Evolutionary conservation across 2,113 vertebrate genomes (phyloP), one percentile per base, ranked within the genome.

Genomic region (Mustela lutreola): DNA sequence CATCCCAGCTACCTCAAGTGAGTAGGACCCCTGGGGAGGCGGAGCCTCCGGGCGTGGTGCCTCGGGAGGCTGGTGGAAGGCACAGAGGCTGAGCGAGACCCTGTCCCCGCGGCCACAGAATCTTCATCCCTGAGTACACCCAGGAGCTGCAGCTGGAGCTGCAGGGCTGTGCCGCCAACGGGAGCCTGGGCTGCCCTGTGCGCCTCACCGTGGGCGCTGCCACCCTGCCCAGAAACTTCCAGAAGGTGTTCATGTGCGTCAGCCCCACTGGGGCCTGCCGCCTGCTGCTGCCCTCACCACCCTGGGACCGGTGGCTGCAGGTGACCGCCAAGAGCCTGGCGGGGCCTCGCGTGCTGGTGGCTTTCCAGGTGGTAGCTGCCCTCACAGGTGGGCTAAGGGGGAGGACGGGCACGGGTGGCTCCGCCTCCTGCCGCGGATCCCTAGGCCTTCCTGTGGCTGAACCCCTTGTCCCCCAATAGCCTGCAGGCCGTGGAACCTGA

Each of bases 241-340:
- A 99, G 93, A 99, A 95, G 94, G 98, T 97, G 2, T 39, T 99
- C 70, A 99, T 99, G 97, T 99, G 99, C 97, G 96, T 95, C 0
- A 98, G 98, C 63, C 98, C 24, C 33, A 2, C 76, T 0, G 28
- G 36, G 0, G 84, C 97, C 90, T 99, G 99, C 98, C 98, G 96
- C 42, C 97, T 99, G 0, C 79, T 97, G 24, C 98, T 99, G 31
- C 90, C 96, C 2, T 98, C 98, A 0, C 99, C 99, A 0, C 99
- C 99, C 0, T 99, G 99, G 99, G 99, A 99, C 96, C 98, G 98
- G 81, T 99, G 99, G 99, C 94, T 99, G 79, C 99, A 98, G 50
- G 98, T 99, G 96, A 98, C 98, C 0, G 99, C 99, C 93, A 99
- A 99, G 97, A 99, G 97, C 94, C 97, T 98, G 0, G 97, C 94